Evolutionary conservation across 2,797 vertebrate species (phyloP).

Genomic region (Neoniphon sammara): DNA sequence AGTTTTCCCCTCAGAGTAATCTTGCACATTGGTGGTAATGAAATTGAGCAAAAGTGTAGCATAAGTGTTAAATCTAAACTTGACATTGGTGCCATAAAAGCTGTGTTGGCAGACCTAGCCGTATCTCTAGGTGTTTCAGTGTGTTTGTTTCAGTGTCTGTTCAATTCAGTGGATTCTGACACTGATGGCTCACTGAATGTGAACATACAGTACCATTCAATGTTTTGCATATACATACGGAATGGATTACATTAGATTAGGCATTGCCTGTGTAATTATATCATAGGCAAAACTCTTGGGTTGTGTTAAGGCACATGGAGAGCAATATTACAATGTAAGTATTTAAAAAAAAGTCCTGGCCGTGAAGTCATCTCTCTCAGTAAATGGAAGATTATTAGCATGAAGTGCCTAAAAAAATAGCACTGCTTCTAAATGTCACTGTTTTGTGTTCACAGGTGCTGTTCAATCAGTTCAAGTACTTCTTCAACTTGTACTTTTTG

Average conservation of each 20-base stretch:
- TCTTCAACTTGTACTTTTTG: conserved; percentile 98
- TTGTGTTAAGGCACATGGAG: not conserved
- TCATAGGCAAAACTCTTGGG: not conserved
- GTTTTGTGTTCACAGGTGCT: conserved; percentile 86
- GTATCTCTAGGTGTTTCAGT: not conserved
- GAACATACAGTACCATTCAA: not conserved
- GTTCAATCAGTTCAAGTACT: conserved; percentile 99
- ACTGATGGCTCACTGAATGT: not conserved
- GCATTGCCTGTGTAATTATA: not conserved
- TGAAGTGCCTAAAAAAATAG: too few species aligned
- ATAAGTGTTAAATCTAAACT: conserved; percentile 45
- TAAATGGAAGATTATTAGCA: not conserved
- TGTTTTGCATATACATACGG: conserved; percentile 1
- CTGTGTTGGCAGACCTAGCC: not conserved
- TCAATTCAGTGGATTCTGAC: not conserved
- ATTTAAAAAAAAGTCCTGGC: not conserved
- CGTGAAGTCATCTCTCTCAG: not conserved
- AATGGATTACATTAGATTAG: not conserved
- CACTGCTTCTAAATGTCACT: conserved; percentile 21
- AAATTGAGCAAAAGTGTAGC: conserved; percentile 50
- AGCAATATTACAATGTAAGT: not conserved
- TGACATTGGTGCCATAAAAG: conserved; percentile 9
- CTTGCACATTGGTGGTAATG: conserved; percentile 68
- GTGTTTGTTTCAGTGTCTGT: not conserved
- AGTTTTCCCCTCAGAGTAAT: conserved; percentile 34